Conservation (phyloP, 2,113 vertebrate genomes). For the Erythrolamprus reginae region DNA sequence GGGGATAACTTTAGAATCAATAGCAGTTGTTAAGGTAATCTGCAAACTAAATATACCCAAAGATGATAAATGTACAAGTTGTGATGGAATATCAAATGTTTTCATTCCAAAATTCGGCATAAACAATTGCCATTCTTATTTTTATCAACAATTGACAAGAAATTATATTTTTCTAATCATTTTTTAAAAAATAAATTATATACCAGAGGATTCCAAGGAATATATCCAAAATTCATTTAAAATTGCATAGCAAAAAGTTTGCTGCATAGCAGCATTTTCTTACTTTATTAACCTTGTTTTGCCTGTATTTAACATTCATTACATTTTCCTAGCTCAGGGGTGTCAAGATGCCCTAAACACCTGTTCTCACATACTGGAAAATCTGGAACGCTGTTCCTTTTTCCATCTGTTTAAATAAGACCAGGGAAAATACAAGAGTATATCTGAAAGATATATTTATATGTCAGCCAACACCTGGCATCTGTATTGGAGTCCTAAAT, state of each 20-base stretch:
- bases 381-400: not conserved
- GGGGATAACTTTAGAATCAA: not conserved
- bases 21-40: not conserved
- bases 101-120: not conserved
- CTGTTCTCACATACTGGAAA: accelerated
- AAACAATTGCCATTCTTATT: not conserved
- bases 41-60: not conserved
- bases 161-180: slow-evolving; percentile 1
- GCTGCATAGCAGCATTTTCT: accelerated
- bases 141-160: not conserved
- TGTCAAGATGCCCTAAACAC: not conserved
- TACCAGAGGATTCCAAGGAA: not conserved
- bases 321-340: not conserved
- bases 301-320: not conserved
- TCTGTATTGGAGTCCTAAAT: not conserved
- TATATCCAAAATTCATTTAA: not conserved
- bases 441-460: not conserved
- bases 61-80: not conserved
- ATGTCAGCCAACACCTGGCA: not conserved
- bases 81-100: not conserved
- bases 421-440: not conserved
- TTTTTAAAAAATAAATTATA: not conserved
- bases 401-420: not conserved
- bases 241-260: not conserved
- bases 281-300: not conserved